phyloP scores from a whole-genome alignment of 2,888 invertebrate species.

The Caenorhabditis sp. region DNA sequence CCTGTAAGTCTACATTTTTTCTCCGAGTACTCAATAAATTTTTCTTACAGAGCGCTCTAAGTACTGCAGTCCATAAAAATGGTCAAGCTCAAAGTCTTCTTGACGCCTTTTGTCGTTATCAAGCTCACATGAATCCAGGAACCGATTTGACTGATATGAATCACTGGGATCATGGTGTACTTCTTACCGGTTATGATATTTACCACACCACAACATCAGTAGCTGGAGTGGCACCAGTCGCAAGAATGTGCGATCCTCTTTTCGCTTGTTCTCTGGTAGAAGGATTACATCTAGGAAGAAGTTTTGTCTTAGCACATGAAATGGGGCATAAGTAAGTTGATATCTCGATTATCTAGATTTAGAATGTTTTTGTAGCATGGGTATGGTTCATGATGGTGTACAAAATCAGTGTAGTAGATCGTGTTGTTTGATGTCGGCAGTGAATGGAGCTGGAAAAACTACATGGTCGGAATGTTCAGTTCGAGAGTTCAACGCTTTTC shows the following conservation, averaged over 20 bases:
- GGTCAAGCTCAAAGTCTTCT: constrained; percentile 70
- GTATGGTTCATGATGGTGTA: constrained; percentile 72
- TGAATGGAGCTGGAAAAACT: constrained; percentile 71
- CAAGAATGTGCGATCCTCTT: constrained; percentile 70
- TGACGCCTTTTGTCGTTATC: constrained; percentile 70
- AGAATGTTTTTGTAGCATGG: constrained; percentile 60
- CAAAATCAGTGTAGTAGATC: constrained; percentile 69
- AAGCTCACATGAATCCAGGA: constrained; percentile 68
- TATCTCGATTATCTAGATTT: not conserved
- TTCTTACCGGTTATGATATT: constrained; percentile 70
- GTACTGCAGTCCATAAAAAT: constrained; percentile 64
- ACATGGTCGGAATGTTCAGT: constrained; percentile 70
- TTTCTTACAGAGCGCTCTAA: constrained; percentile 52
- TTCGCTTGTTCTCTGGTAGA: constrained; percentile 71
- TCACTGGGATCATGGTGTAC: constrained; percentile 71
- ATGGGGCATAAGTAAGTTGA: constrained; percentile 71
- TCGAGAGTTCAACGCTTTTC: constrained; percentile 69
- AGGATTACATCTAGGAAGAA: constrained; percentile 70
- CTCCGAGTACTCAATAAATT: too few species aligned
- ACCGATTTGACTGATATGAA: constrained; percentile 68
- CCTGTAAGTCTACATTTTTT: constrained; percentile 52
- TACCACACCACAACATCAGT: constrained; percentile 71
- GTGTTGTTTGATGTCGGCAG: constrained; percentile 71
- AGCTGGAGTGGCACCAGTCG: constrained; percentile 71
- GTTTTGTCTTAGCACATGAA: constrained; percentile 71